Percentiles rank a stretch among this genome's conserved stretches.
Evolutionary conservation across 2,888 invertebrate species (phyloP).

Genomic region (Tethea ocularis): DNA sequence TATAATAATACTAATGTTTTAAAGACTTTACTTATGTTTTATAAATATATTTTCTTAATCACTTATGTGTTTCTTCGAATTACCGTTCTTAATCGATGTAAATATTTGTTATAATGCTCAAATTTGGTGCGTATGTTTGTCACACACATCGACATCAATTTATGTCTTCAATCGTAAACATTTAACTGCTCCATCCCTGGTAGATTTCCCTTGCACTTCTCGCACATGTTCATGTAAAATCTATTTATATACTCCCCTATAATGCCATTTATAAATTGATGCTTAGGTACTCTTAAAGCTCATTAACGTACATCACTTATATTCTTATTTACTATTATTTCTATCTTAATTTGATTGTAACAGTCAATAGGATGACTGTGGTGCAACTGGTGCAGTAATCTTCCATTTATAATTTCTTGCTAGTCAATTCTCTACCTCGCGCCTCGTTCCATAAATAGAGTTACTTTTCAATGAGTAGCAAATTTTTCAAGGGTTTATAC

Average conservation of each 20-base stretch:
- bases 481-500: no score
- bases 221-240: conserved; percentile 45
- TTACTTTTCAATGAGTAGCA: no score
- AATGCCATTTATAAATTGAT: conserved; percentile 11
- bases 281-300: neutral
- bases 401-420: no score
- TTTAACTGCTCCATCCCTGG: conserved; percentile 60
- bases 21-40: neutral
- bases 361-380: no score
- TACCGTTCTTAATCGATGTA: neutral
- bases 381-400: no score
- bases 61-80: neutral
- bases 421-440: no score
- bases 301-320: neutral
- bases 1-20: no score
- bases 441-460: no score
- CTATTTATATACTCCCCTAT: conserved; percentile 46
- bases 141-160: conserved; percentile 60
- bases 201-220: conserved; percentile 48
- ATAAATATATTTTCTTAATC: neutral
- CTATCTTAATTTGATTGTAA: neutral
- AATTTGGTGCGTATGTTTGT: conserved; percentile 24
- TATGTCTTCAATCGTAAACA: conserved; percentile 68
- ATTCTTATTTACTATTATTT: neutral
- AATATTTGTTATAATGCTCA: neutral